Percentiles rank a stretch among this genome's conserved stretches.
phyloP scores from a whole-genome alignment of 2,888 invertebrate species.

The Caenorhabditis doughertyi region DNA sequence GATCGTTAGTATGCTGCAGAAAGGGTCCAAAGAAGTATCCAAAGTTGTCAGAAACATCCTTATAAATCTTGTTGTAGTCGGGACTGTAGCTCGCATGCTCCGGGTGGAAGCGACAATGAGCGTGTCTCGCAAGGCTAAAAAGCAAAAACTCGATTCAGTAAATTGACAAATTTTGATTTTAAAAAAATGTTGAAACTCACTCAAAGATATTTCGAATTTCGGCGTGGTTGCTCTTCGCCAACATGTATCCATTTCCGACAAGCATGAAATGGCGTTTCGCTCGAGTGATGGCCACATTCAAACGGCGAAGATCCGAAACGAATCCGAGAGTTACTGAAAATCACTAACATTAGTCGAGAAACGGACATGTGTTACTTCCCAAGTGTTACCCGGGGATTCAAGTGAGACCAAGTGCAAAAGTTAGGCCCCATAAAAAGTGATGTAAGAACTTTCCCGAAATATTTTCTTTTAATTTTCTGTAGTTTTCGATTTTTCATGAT shows the following conservation, averaged over 20 bases:
- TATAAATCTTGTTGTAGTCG: too few species aligned
- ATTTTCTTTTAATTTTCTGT: too few species aligned
- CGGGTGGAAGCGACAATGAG: conserved; percentile 21
- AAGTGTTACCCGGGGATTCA: too few species aligned
- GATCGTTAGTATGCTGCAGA: too few species aligned
- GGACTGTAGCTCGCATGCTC: not conserved
- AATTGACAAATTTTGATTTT: not conserved
- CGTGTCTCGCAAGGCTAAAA: not conserved
- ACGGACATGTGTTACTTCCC: too few species aligned
- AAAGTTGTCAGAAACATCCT: too few species aligned
- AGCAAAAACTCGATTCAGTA: too few species aligned
- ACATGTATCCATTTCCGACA: conserved; percentile 41
- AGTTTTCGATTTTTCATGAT: too few species aligned
- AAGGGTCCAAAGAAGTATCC: too few species aligned
- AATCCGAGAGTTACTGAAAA: conserved; percentile 42
- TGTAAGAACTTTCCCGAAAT: too few species aligned
- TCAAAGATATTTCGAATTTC: not conserved
- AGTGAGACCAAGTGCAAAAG: too few species aligned
- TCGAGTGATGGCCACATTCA: conserved; percentile 56
- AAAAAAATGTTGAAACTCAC: not conserved
- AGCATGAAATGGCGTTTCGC: conserved; percentile 37
- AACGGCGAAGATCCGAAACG: conserved; percentile 18
- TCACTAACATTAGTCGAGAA: not conserved
- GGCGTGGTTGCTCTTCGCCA: not conserved
- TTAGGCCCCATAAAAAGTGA: too few species aligned